Evolutionary conservation across 2,113 vertebrate species (phyloP).

Genomic region (Scartelaos histophorus): DNA sequence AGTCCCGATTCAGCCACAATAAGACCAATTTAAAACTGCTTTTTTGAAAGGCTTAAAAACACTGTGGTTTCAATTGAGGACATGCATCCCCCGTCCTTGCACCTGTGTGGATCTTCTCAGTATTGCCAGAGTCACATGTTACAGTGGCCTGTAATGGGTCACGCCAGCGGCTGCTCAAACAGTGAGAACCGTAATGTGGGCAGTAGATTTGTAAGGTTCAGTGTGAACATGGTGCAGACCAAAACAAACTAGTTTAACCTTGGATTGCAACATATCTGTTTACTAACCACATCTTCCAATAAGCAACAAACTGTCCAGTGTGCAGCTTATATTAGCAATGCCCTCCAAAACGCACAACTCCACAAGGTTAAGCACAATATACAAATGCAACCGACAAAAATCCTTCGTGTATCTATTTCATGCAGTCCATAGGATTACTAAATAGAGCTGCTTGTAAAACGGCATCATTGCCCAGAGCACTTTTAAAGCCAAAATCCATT

Average conservation of each 20-base stretch:
- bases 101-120: slow-evolving; percentile 20
- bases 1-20: not conserved
- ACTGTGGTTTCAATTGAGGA: slow-evolving; percentile 28
- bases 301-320: slow-evolving; percentile 34
- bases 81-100: slow-evolving; percentile 11
- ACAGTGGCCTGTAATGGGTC: slow-evolving; percentile 56
- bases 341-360: slow-evolving; percentile 15
- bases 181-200: slow-evolving; percentile 46
- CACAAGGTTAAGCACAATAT: slow-evolving; percentile 40
- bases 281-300: slow-evolving; percentile 19
- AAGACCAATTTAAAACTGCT: not conserved
- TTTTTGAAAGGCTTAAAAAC: slow-evolving; percentile 3
- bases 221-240: slow-evolving; percentile 44
- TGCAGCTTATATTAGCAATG: slow-evolving; percentile 28
- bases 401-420: slow-evolving; percentile 28
- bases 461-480: slow-evolving; percentile 4
- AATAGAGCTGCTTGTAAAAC: slow-evolving; percentile 14
- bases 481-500: slow-evolving; percentile 13
- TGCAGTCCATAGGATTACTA: slow-evolving; percentile 26
- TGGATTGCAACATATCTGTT: slow-evolving; percentile 32
- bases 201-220: slow-evolving; percentile 57
- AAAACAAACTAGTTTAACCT: slow-evolving; percentile 67
- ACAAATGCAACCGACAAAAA: slow-evolving; percentile 35
- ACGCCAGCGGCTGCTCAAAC: slow-evolving; percentile 34
- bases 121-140: slow-evolving; percentile 21